Evolutionary conservation across 30 jellyfish, hydroid and myxozoan genomes (phyloP), one percentile per base, ranked within the genome.

Genomic region (Aurelia coerulea): DNA sequence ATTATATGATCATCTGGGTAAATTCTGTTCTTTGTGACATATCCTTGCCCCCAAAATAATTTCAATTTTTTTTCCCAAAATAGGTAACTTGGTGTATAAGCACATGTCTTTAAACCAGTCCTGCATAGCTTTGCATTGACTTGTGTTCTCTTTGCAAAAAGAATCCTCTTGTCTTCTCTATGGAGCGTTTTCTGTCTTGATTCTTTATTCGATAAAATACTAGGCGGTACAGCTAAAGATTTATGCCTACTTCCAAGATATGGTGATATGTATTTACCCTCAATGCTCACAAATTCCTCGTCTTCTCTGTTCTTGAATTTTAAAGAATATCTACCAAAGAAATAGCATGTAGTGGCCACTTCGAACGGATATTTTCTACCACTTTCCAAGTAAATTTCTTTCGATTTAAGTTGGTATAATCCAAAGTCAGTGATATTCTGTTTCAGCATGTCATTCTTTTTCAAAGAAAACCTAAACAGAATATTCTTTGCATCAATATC

Each of bases 71-170:
- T 59, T 2, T 59, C 89, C 13, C 65, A 34, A 14, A 84, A 92
- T 32, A 91, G 14, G 73, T 84, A 91, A 32, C 86, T 75, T 0
- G 95, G 96, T 1, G 71, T 34, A 83, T 93, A 93, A 13, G 84
- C 60, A 76, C 98, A 93, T 39, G 79, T 58, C 35, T 82, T 64
- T 49, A 93, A 51, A 0, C 88, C 90, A 2, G 90, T 73, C 19
- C 29, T 58, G 83, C 84, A 66, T 42, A 80, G 4, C 53, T 71
- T 62, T 67, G 78, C 35, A 75, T 42, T 72, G 0, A 88, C 1
- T 46, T 73, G 84, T 15, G 5, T 39, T 51, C 78, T 59, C 41
- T 73, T 68, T 15, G 58, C 76, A 49, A 79, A 79, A n/a, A 35
- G 23, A 65, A 78, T 14, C 42, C 90, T 65, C 49, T 62, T 69